Conservation (phyloP, 1,140 invertebrate species). For the Meteorus sp. region DNA sequence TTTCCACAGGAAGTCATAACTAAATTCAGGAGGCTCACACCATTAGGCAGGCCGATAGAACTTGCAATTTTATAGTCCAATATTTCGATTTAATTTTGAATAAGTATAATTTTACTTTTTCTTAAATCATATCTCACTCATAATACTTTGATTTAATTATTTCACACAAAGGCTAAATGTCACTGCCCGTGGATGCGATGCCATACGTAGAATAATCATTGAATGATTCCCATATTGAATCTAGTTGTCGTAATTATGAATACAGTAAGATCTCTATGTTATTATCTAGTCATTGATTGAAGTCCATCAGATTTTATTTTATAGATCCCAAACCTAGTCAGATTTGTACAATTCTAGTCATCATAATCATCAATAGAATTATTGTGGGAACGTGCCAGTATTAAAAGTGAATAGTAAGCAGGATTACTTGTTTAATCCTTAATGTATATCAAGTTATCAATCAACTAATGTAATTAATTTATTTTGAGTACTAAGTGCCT, state of each 20-base stretch:
- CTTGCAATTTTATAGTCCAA: constrained; percentile 20
- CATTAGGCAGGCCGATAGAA: constrained; percentile 21
- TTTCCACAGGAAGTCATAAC: too few species aligned
- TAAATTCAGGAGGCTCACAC: not conserved
- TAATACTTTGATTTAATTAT: not conserved
- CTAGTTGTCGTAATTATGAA: constrained; percentile 4
- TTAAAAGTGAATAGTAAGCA: constrained; percentile 20
- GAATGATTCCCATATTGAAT: not conserved
- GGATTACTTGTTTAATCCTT: too few species aligned
- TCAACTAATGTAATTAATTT: not conserved
- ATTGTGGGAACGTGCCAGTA: constrained; percentile 44
- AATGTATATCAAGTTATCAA: too few species aligned
- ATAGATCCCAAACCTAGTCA: not conserved
- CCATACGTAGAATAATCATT: constrained; percentile 17
- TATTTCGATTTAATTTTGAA: not conserved
- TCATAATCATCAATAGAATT: not conserved
- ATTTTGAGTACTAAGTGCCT: too few species aligned
- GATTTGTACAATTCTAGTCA: constrained; percentile 10
- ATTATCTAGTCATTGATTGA: constrained; percentile 14
- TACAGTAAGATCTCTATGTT: not conserved
- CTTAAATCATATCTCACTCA: constrained; percentile 6
- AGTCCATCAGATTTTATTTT: not conserved
- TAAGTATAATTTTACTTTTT: not conserved
- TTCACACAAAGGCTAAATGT: constrained; percentile 17
- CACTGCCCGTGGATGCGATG: constrained; percentile 28